Conservation (phyloP, 1,140 invertebrate species). For the Vollenhovia emeryi region DNA sequence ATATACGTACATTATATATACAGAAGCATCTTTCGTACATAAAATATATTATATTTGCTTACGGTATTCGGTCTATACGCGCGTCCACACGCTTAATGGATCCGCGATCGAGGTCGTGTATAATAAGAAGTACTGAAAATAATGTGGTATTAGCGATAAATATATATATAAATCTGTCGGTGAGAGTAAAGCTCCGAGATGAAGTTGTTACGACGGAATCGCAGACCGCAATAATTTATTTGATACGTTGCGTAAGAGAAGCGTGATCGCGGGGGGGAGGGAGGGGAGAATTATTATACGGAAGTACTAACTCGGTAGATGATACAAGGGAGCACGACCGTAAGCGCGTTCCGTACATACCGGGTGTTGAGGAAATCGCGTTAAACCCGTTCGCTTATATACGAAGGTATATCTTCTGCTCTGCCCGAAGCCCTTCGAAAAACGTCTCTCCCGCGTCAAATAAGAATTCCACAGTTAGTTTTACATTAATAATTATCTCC, state of each 20-base stretch:
- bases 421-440: background rate
- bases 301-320: conserved; percentile 16
- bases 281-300: background rate
- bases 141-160: conserved; percentile 6
- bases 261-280: background rate
- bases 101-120: background rate
- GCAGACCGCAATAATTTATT: conserved; percentile 49
- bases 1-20: conserved; percentile 51
- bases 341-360: background rate
- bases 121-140: background rate
- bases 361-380: background rate
- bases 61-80: background rate
- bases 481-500: conserved; percentile 36
- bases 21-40: conserved; percentile 52
- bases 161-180: conserved; percentile 24
- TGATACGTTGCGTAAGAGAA: conserved; percentile 21
- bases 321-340: background rate
- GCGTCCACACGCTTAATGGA: background rate
- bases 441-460: background rate
- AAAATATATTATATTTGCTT: conserved; percentile 42
- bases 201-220: conserved; percentile 23
- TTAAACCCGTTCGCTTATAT: background rate
- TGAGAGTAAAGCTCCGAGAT: conserved; percentile 15
- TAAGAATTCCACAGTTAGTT: conserved; percentile 26
- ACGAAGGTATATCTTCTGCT: conserved; percentile 2